Evolutionary conservation across 2,888 invertebrate species (phyloP).

Genomic region (Erebia palarica): DNA sequence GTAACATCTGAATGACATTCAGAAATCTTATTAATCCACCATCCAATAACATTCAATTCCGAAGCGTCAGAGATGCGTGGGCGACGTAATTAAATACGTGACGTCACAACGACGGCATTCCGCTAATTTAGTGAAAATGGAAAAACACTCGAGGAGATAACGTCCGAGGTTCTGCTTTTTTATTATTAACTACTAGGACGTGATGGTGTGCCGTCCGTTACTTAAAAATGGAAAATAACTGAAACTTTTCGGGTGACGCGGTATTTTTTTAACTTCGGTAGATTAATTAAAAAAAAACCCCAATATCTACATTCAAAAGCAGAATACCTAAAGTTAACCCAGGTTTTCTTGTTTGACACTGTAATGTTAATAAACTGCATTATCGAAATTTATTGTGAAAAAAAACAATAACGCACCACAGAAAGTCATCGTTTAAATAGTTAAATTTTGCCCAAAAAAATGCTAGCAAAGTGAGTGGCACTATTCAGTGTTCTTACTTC

Average conservation of each 20-base stretch:
- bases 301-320: too few relatives aligned
- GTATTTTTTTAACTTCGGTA: neutral
- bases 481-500: too few relatives aligned
- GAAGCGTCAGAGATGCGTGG: conserved; percentile 30
- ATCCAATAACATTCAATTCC: conserved; percentile 7
- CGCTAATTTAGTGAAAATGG: conserved; percentile 30
- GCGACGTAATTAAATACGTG: conserved; percentile 77
- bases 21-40: neutral
- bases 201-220: conserved; percentile 13
- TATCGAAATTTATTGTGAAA: too few relatives aligned
- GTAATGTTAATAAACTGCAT: too few relatives aligned
- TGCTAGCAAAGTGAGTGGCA: too few relatives aligned
- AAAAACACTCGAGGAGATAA: conserved; percentile 28
- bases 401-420: too few relatives aligned
- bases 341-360: too few relatives aligned
- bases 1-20: neutral
- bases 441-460: too few relatives aligned
- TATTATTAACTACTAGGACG: conserved; percentile 33
- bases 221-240: conserved; percentile 3
- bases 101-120: conserved; percentile 63
- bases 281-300: too few relatives aligned
- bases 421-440: too few relatives aligned
- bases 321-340: too few relatives aligned
- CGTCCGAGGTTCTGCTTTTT: conserved; percentile 29
- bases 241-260: neutral